Conservation (phyloP, 2,797 vertebrate species). For the Distichodus sexfasciatus region DNA sequence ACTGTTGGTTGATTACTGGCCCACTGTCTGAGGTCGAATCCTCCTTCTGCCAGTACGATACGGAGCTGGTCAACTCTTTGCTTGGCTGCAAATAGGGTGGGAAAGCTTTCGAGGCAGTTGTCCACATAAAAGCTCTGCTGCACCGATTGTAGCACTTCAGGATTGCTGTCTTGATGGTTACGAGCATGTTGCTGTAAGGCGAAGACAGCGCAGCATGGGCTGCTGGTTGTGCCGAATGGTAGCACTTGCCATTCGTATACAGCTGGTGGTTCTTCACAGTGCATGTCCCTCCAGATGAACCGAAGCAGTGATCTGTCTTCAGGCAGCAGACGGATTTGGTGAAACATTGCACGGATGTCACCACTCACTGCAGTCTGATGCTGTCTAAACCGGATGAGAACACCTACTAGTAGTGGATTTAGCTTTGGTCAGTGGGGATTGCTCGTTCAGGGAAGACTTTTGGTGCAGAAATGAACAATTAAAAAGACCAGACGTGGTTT, state of each 20-base stretch:
- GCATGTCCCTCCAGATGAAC: not conserved
- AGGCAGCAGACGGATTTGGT: not conserved
- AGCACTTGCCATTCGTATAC: not conserved
- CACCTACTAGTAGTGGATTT: not conserved
- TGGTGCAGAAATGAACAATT: not conserved
- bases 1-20: no score
- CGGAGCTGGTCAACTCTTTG: no score
- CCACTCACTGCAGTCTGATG: not conserved
- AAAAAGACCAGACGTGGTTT: constrained; percentile 7
- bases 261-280: not conserved
- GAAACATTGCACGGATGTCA: not conserved
- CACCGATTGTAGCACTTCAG: not conserved
- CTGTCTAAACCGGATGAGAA: not conserved
- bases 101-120: not conserved
- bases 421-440: not conserved
- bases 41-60: no score
- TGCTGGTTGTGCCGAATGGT: not conserved
- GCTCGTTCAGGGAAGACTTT: not conserved
- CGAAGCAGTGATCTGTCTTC: not conserved
- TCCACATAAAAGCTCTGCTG: not conserved
- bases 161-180: not conserved
- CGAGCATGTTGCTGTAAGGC: not conserved
- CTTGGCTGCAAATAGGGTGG: not conserved
- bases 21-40: no score
- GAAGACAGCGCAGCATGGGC: not conserved